Evolutionary conservation across 2,888 invertebrate species (phyloP), one percentile per base, ranked within the genome.

Genomic region (Lomographa bimaculata): DNA sequence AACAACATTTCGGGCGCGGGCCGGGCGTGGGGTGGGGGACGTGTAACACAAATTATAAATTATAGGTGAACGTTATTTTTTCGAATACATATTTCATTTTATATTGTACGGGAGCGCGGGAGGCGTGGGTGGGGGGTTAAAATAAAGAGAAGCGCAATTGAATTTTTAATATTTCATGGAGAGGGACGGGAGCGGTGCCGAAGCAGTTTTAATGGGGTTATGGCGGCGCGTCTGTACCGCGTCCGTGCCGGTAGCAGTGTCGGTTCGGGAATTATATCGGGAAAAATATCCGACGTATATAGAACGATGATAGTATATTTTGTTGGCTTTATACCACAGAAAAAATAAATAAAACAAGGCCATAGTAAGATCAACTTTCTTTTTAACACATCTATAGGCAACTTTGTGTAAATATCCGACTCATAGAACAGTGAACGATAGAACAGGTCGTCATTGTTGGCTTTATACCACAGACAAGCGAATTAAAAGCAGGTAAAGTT

Each of bases 131-230:
- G 81, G n/a, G 83, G 83, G 77, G 84, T 81, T 83, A 84, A 86
- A 87, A 89, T 89, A 90, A 87, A 89, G 86, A 89, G 89, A 83
- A 86, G 83, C 84, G 86, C 89, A 86, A 89, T 87, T 87, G 86
- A 87, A 87, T 89, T 87, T 89, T 89, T 87, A 89, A 90, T 89
- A 89, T 90, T 89, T 86, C 84, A 89, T 86, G 89, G 87, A 87
- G 83, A 83, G 89, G 83, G 81, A 74, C 75, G 79, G 64, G 71
- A 53, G 64, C 51, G 69, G 60, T 71, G 74, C 71, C 71, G 74
- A 69, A 82, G 80, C 81, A 75, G 75, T 80, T 80, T 80, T 83
- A 86, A 87, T 86, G 82, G 87, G 81, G 85, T 82, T 82, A 79
- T 71, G 64, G 58, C 55, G 65, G 60, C 57, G 52, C 55, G 61